These are phyloP conservation scores for Hirtodrosophila cameraria DNA, from an alignment of 2,888 invertebrate genomes.

Conservation along the genomic window DNA sequence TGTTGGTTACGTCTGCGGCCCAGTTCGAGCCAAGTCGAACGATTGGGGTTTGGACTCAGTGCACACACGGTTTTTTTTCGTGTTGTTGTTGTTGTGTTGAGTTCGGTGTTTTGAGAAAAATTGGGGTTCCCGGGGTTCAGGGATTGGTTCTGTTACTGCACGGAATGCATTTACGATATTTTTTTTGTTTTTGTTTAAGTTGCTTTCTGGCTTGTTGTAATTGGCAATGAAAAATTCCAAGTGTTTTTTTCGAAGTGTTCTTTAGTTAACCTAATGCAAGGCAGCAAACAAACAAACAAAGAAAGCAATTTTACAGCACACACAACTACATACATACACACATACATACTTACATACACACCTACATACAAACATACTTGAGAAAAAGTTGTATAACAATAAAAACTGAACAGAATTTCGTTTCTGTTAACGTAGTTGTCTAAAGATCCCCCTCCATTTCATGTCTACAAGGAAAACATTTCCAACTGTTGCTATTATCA, in stretches of 20 bases:
- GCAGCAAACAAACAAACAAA: conserved; percentile 47
- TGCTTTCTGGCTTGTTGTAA: conserved; percentile 44
- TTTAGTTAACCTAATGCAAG: conserved; percentile 53
- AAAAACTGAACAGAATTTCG: conserved; percentile 26
- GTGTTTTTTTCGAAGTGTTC: conserved; percentile 66
- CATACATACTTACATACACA: conserved; percentile 11
- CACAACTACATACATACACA: conserved; percentile 14
- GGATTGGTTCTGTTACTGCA: conserved; percentile 42
- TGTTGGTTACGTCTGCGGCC: conserved; percentile 15
- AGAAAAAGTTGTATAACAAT: too few species aligned
- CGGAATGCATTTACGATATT: conserved; percentile 57
- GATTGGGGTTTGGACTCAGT: conserved; percentile 40
- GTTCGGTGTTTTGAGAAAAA: not conserved
- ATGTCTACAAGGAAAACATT: conserved; percentile 11
- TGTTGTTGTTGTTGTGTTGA: too few species aligned
- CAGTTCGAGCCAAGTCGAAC: conserved; percentile 29
- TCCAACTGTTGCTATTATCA: conserved; percentile 13
- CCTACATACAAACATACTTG: not conserved
- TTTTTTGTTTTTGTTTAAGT: conserved; percentile 10
- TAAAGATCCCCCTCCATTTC: not conserved
- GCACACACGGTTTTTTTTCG: conserved; percentile 31
- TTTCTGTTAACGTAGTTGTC: conserved; percentile 27
- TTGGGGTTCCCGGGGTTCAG: conserved; percentile 1
- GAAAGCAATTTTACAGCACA: conserved; percentile 44
- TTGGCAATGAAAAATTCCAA: conserved; percentile 68